A percentile compares a stretch with the other conserved stretches of the same genome.
Evolutionary conservation across 1,140 invertebrate species (phyloP).

Genomic region (Oncopeltus fasciatus): DNA sequence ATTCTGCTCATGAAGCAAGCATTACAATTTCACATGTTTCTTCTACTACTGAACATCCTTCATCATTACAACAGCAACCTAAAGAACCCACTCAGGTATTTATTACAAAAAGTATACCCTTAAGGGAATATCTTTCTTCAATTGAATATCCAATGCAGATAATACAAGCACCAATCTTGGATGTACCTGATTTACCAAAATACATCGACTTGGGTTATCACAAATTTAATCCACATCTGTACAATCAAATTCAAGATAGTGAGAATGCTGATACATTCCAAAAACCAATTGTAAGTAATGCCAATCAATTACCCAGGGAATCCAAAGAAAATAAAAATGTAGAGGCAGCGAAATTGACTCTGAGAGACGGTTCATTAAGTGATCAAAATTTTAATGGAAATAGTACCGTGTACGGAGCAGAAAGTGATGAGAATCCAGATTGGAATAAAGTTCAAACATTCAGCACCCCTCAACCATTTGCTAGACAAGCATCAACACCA

Average conservation of each 20-base stretch:
- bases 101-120: conserved; percentile 24
- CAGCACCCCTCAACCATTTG: background rate
- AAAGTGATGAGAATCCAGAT: background rate
- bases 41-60: background rate
- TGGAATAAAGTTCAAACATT: background rate
- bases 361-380: background rate
- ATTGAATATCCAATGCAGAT: conserved; percentile 27
- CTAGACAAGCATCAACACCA: conserved; percentile 2
- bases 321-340: background rate
- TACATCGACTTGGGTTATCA: conserved; percentile 21
- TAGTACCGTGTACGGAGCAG: background rate
- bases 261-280: conserved; percentile 8
- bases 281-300: background rate
- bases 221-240: conserved; percentile 12
- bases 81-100: conserved; percentile 9
- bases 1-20: conserved; percentile 18
- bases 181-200: conserved; percentile 21
- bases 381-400: background rate
- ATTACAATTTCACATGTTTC: conserved; percentile 3
- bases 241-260: conserved; percentile 11
- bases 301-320: background rate
- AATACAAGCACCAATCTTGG: conserved; percentile 24
- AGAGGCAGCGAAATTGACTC: background rate
- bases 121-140: conserved; percentile 25
- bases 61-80: background rate